Conservation (phyloP, 2,113 vertebrate genomes). For the Aptenodytes forsteri region DNA sequence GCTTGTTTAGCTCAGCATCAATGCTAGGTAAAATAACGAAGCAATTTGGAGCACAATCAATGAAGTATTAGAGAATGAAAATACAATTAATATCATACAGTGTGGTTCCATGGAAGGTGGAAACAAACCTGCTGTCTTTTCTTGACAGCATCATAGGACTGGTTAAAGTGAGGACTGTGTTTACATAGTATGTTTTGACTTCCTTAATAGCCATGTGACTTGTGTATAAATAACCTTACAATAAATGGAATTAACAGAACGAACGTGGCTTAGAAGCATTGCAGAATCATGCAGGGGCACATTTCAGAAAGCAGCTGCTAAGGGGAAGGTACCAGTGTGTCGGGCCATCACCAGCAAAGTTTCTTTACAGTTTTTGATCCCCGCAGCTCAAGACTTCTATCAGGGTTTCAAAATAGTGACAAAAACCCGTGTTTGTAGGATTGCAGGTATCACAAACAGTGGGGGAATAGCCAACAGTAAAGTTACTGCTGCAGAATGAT, state of each 20-base stretch:
- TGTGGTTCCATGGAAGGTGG: background rate
- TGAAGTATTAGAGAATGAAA: background rate
- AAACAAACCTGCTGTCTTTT: background rate
- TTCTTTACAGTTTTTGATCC: background rate
- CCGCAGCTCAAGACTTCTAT: background rate
- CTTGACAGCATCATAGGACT: rapidly evolving
- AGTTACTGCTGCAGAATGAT: background rate
- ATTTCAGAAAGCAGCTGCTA: background rate
- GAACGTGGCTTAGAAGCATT: too few species aligned
- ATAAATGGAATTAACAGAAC: rapidly evolving
- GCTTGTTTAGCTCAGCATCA: background rate
- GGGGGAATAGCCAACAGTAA: background rate
- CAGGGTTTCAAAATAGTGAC: background rate
- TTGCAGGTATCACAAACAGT: rapidly evolving
- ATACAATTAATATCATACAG: rapidly evolving
- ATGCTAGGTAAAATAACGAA: background rate
- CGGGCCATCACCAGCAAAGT: background rate
- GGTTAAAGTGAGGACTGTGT: background rate
- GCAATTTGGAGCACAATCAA: too few species aligned
- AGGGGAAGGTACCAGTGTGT: background rate
- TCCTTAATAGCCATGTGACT: background rate
- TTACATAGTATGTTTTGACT: rapidly evolving
- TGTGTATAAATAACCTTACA: rapidly evolving
- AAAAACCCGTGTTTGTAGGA: too few species aligned
- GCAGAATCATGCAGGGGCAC: background rate